Base-by-base conservation (phyloP, 2,113 vertebrate genomes). In the Tragelaphus buxtoni region DNA sequence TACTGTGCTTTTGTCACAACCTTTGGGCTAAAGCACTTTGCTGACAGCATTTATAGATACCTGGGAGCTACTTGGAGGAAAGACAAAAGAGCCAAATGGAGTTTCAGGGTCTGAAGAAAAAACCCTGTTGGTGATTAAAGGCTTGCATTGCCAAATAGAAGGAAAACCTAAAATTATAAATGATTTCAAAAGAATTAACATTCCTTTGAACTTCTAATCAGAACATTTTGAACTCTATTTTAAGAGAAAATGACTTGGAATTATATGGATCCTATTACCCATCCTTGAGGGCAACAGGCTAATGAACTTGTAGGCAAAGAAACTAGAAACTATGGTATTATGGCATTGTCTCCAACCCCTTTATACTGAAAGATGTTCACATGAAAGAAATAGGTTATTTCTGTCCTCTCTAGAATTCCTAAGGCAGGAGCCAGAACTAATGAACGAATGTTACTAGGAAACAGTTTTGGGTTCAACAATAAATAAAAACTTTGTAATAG, bases 161-260 rank as follows among this genome's bases (percentile, higher is more conserved):
- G 90, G n/a, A 84, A 91, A 88, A 74, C 77, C n/a, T 84, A 90
- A 96, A 90, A 76, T 90, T 89, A 32, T 56, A 95, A 90, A 47
- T 63, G 3, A 82, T 89, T 95, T 96, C 35, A 93, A 91, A 96
- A 94, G 82, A 96, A 56, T 92, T 90, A 69, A 4, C 42, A 79
- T 94, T 56, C 35, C 76, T 95, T 93, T 95, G 72, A 61, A 93
- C 7, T 45, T 94, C 10, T 88, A n/a, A 69, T 90, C 9, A 79
- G 30, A 85, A 63, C 72, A 90, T 83, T 88, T 93, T 89, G 16
- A 96, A 94, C 16, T 90, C 42, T 69, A 26, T 93, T 96, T 91
- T 88, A 94, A 88, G 16, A 83, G 61, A 94, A 90, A 86, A 90
- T 65, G 24, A 69, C 17, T 88, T 85, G 94, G 60, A 90, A 81